Conservation (phyloP, 2,888 invertebrate genomes). For the Meteorus colon region DNA sequence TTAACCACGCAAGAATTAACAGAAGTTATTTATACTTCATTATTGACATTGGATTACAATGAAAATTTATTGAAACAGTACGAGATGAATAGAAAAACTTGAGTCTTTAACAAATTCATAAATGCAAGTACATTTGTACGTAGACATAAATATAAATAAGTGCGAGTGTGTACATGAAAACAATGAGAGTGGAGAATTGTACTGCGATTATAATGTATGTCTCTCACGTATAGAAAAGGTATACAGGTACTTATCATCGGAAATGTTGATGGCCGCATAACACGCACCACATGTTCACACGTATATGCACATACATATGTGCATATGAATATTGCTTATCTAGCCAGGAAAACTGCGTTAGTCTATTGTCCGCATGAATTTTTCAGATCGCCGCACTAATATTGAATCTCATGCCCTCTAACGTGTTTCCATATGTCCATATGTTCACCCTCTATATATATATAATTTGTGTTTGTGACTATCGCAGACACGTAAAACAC, state of each 20-base stretch:
- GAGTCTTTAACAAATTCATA: not conserved
- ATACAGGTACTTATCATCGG: constrained; percentile 50
- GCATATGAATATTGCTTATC: constrained; percentile 29
- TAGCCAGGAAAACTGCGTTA: constrained; percentile 25
- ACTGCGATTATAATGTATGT: constrained; percentile 25
- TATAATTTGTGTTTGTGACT: not conserved
- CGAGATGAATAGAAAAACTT: not conserved
- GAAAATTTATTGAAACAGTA: not conserved
- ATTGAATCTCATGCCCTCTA: constrained; percentile 44
- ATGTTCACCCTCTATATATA: constrained; percentile 27
- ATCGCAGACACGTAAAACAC: not conserved
- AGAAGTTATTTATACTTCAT: too few species aligned
- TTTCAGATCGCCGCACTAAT: constrained; percentile 45
- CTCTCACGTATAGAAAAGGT: constrained; percentile 24
- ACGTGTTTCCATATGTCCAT: constrained; percentile 18
- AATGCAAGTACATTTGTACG: not conserved
- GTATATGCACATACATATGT: not conserved
- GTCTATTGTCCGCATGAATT: constrained; percentile 39
- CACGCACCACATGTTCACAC: constrained; percentile 48
- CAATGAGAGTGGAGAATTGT: not conserved
- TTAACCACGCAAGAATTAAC: not conserved
- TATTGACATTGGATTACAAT: too few species aligned
- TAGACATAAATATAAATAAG: not conserved
- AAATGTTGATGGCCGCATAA: constrained; percentile 52
- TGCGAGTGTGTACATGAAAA: not conserved